phyloP scores from a whole-genome alignment of 2,888 invertebrate species.

The Melinaea marsaeus region DNA sequence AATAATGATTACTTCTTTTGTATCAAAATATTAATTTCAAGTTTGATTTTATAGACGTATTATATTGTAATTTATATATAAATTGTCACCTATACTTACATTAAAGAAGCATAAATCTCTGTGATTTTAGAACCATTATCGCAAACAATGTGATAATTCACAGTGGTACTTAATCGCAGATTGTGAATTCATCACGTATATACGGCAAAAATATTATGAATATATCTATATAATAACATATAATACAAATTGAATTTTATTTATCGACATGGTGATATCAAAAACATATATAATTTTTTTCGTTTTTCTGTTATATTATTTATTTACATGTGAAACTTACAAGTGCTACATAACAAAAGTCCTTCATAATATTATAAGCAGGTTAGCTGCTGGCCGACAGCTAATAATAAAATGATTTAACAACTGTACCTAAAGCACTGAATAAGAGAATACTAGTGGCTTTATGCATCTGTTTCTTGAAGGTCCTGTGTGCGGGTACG shows the following conservation, averaged over 20 bases:
- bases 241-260: no score
- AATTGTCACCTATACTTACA: slow-evolving; percentile 42
- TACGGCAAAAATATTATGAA: slow-evolving; percentile 66
- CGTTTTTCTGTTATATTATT: no score
- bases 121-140: slow-evolving; percentile 47
- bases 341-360: no score
- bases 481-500: slow-evolving; percentile 40
- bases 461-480: slow-evolving; percentile 43
- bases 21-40: neutral
- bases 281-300: no score
- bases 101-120: slow-evolving; percentile 63
- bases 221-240: no score
- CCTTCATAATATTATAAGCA: no score
- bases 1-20: neutral
- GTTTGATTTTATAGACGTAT: neutral
- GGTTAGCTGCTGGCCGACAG: neutral
- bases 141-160: slow-evolving; percentile 41
- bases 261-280: no score
- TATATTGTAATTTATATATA: neutral
- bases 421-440: slow-evolving; percentile 37
- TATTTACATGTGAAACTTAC: no score
- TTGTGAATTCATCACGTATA: slow-evolving; percentile 74
- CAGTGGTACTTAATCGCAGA: slow-evolving; percentile 61
- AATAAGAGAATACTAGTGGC: slow-evolving; percentile 38
- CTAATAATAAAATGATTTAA: neutral